These are phyloP conservation scores for Mayetiola destructor DNA, from an alignment of 2,888 invertebrate species.

Conservation along the genomic window DNA sequence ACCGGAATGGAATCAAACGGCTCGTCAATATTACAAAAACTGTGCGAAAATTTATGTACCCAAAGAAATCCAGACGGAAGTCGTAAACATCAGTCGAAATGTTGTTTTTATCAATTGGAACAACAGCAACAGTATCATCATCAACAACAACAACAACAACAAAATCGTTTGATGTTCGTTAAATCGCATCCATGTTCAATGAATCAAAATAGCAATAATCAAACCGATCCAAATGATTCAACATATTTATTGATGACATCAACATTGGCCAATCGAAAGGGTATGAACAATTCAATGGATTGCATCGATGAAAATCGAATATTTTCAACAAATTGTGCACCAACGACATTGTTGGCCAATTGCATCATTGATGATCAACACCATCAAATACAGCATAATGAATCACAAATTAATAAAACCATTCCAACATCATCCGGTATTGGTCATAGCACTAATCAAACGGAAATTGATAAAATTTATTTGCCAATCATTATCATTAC, in stretches of 20 bases:
- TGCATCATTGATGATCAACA: not conserved
- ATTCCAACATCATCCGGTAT: not conserved
- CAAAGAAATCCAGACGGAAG: not conserved
- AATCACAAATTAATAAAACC: not conserved
- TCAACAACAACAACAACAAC: too few relatives aligned
- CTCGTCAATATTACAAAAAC: not conserved
- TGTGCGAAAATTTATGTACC: slow-evolving; percentile 1
- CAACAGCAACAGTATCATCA: slow-evolving; percentile 3
- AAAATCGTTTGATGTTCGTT: not conserved
- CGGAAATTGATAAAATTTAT: not conserved
- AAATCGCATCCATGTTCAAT: too few relatives aligned
- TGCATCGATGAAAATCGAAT: not conserved
- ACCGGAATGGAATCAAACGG: not conserved
- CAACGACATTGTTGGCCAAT: not conserved
- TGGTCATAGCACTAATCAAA: not conserved
- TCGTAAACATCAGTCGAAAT: slow-evolving; percentile 3
- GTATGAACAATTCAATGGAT: not conserved
- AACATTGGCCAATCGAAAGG: slow-evolving; percentile 8
- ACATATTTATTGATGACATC: slow-evolving; percentile 4
- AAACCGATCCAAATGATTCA: not conserved
- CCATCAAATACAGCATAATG: not conserved
- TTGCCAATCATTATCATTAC: too few relatives aligned
- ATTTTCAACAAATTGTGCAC: not conserved
- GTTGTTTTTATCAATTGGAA: not conserved
- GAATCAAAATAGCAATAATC: not conserved